phyloP scores from a whole-genome alignment of 35 echinoderm and acorn worm species.

The Heliocidaris tuberculata region DNA sequence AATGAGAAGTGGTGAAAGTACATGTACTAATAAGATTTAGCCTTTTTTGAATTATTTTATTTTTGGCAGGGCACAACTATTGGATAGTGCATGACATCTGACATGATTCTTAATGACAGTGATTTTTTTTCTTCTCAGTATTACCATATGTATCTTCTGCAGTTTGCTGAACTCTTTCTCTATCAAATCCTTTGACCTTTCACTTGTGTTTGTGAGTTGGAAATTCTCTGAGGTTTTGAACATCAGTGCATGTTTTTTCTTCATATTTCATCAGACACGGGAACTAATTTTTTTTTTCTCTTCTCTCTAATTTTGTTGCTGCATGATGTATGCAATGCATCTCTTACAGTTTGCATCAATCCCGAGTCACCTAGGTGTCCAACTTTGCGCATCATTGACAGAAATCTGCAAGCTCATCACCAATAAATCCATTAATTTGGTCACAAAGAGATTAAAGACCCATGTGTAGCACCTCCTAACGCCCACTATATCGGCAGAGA shows the following conservation, averaged over 20 bases:
- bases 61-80: not conserved
- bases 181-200: not conserved
- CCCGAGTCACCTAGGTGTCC: not conserved
- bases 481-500: not conserved
- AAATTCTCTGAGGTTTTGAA: not conserved
- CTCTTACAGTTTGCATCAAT: not conserved
- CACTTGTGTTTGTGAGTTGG: not conserved
- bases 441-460: constrained; percentile 7
- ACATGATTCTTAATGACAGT: not conserved
- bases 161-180: not conserved
- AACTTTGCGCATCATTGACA: not conserved
- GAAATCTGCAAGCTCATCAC: not conserved
- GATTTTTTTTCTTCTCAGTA: not conserved
- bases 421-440: constrained; percentile 32
- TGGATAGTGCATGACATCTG: not conserved
- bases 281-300: constrained; percentile 12
- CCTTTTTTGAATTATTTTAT: not conserved
- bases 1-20: not conserved
- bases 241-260: not conserved
- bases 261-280: not conserved
- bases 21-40: not conserved
- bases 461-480: not conserved
- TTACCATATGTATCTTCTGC: not conserved
- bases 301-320: not conserved
- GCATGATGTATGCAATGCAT: constrained; percentile 29